Evolutionary conservation across 2,113 vertebrate genomes (phyloP).

Genomic region (Sialia sialis): DNA sequence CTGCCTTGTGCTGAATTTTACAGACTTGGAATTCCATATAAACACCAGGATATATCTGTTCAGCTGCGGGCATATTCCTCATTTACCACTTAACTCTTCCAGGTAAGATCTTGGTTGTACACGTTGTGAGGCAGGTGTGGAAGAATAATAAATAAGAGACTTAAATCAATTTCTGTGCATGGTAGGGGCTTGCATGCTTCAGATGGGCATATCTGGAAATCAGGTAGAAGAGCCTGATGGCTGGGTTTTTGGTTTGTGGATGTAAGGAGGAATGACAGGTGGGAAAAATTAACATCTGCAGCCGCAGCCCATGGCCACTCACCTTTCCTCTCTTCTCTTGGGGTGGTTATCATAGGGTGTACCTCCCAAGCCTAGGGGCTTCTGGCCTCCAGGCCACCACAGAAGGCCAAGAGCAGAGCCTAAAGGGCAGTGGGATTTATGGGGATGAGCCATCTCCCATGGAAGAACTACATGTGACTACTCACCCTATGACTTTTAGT

Average conservation of each 20-base stretch:
- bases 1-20: not conserved
- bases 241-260: not conserved
- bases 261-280: rapidly evolving
- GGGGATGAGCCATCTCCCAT: not conserved
- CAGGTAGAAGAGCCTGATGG: not conserved
- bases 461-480: not conserved
- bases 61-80: not conserved
- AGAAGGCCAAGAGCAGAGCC: not conserved
- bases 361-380: not conserved
- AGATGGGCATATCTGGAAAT: not conserved
- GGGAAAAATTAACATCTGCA: not conserved
- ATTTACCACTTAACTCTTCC: not conserved
- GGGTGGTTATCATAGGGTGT: not conserved
- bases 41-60: not conserved
- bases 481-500: not conserved
- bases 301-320: not conserved
- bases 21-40: not conserved
- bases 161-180: not conserved
- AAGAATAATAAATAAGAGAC: not conserved
- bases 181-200: not conserved
- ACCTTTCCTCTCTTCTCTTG: not conserved
- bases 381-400: not conserved
- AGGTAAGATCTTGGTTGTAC: not conserved
- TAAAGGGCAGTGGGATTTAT: not conserved
- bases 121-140: not conserved